A percentile compares a stretch with the other conserved stretches of the same genome.
phyloP scores from a whole-genome alignment of 2,888 invertebrate species.

The Acrobasis consociella region DNA sequence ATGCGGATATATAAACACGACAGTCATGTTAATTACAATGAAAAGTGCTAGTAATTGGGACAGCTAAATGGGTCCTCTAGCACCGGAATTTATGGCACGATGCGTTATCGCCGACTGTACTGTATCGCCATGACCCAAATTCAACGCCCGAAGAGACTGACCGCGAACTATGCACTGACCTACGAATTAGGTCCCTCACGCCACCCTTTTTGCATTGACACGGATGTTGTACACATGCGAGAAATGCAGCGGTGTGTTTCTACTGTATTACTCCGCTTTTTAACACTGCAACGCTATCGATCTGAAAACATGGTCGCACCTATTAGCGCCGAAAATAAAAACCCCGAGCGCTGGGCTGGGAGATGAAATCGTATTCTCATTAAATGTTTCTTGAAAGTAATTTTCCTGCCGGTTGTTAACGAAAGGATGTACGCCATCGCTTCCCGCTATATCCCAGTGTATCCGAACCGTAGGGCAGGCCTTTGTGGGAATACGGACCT shows the following conservation, averaged over 20 bases:
- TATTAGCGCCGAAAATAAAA: not conserved
- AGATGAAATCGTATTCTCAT: conserved; percentile 17
- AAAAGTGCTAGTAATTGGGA: conserved; percentile 40
- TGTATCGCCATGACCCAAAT: conserved; percentile 49
- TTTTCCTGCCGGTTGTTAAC: conserved; percentile 18
- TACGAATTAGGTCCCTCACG: conserved; percentile 19
- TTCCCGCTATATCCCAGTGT: conserved; percentile 27
- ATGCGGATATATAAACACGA: conserved; percentile 27
- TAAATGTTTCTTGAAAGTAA: conserved; percentile 19
- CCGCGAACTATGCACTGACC: conserved; percentile 29
- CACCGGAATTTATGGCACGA: conserved; percentile 41
- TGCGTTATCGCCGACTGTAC: conserved; percentile 41
- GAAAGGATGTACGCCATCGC: conserved; percentile 12
- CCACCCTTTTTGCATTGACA: conserved; percentile 3
- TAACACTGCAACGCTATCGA: conserved; percentile 11
- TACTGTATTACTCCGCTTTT: not conserved
- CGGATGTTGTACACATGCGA: not conserved
- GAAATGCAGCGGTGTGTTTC: not conserved
- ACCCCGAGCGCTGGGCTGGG: not conserved
- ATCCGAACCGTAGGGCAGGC: conserved; percentile 43
- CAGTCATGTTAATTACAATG: conserved; percentile 38
- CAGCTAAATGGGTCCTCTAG: conserved; percentile 38
- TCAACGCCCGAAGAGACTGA: conserved; percentile 28
- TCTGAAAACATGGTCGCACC: not conserved
- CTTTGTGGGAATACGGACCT: conserved; percentile 54